Percentiles rank a stretch among this genome's conserved stretches.
Conservation (phyloP, 2,797 vertebrate genomes). For the Phoeniculus purpureus region DNA sequence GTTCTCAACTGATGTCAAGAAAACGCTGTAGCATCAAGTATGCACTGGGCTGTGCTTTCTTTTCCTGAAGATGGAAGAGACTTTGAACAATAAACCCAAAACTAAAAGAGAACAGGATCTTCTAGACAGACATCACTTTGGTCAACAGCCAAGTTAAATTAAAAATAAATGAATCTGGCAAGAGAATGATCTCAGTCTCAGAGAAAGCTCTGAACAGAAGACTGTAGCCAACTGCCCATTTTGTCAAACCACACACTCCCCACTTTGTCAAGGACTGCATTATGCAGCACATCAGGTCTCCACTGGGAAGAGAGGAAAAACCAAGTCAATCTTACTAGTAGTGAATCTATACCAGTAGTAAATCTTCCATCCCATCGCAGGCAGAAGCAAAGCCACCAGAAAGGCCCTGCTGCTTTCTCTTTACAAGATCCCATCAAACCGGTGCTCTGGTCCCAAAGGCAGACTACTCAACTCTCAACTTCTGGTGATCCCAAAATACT, state of each 20-base stretch:
- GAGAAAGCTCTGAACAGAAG: neutral
- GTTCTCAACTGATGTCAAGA: neutral
- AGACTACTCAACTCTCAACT: neutral
- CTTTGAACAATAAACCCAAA: neutral
- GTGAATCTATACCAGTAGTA: neutral
- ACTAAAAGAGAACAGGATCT: neutral
- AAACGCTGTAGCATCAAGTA: neutral
- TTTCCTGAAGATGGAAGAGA: neutral
- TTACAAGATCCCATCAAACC: neutral
- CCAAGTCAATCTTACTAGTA: neutral
- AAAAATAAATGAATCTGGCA: neutral
- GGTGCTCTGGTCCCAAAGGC: neutral
- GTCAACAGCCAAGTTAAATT: neutral
- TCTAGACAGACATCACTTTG: neutral
- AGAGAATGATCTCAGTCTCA: neutral
- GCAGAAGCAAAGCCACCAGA: fast-evolving
- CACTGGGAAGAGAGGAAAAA: neutral
- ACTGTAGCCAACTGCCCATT: neutral
- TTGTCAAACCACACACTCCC: neutral
- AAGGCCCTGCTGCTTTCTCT: neutral
- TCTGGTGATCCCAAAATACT: neutral
- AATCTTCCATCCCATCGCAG: neutral
- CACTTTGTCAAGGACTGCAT: too few species aligned
- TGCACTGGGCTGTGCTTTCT: neutral
- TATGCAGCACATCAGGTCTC: neutral